Evolutionary conservation across 1,140 invertebrate genomes (phyloP).

Genomic region (Caenorhabditis briggsae): DNA sequence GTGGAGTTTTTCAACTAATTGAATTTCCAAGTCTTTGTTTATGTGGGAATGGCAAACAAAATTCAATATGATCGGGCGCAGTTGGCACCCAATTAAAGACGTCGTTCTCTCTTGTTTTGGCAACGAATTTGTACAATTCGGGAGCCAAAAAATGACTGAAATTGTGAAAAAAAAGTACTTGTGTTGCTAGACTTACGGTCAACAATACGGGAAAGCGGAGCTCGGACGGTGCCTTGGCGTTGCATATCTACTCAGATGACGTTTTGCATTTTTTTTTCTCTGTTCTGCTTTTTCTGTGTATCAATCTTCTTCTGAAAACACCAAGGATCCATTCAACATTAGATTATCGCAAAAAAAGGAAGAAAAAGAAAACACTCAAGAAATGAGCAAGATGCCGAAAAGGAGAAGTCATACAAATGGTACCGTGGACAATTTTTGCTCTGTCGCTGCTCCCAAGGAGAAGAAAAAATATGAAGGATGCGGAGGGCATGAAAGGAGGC

Average conservation of each 20-base stretch:
- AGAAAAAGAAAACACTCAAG: not conserved
- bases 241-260: constrained; percentile 46
- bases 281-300: not conserved
- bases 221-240: constrained; percentile 46
- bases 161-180: too few relatives aligned
- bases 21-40: too few relatives aligned
- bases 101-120: too few relatives aligned
- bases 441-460: not conserved
- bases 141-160: too few relatives aligned
- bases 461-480: constrained; percentile 4
- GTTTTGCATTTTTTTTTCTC: not conserved
- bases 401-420: constrained; percentile 25
- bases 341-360: not conserved
- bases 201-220: constrained; percentile 39
- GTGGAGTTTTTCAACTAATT: too few relatives aligned
- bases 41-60: too few relatives aligned
- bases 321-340: not conserved
- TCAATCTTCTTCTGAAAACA: not conserved
- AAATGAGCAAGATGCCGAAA: not conserved
- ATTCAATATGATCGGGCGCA: too few relatives aligned
- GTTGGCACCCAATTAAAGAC: too few relatives aligned
- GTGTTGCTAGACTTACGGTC: not conserved
- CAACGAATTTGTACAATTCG: too few relatives aligned
- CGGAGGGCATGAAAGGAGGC: constrained; percentile 7
- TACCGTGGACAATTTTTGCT: constrained; percentile 42